Evolutionary conservation across 2,888 invertebrate species (phyloP).

Genomic region (Agapetus fuscipes): DNA sequence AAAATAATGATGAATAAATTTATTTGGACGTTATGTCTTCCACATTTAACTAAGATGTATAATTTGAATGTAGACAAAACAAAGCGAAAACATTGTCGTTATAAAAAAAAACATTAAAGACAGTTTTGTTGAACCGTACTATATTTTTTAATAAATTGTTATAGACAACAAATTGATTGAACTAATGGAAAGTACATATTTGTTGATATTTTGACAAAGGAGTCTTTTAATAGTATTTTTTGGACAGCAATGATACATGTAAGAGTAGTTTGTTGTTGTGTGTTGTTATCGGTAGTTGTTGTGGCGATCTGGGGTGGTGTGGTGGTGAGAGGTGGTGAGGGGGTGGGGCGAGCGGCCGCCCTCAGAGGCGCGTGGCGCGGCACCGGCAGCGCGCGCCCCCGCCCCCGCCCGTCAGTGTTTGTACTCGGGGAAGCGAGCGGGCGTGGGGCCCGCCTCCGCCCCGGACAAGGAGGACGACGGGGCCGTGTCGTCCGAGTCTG

Average conservation of each 20-base stretch:
- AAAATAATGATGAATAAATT: no score
- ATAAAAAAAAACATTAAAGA: background rate
- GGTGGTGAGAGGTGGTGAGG: background rate
- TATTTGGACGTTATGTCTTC: no score
- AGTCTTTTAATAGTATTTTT: no score
- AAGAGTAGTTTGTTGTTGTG: background rate
- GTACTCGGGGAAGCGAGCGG: constrained; percentile 62
- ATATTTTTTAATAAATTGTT: background rate
- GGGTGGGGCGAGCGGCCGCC: constrained; percentile 19
- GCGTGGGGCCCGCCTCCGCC: constrained; percentile 31
- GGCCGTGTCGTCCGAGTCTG: constrained; percentile 30
- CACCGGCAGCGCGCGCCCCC: constrained; percentile 25
- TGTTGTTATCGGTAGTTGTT: background rate
- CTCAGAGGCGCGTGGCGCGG: constrained; percentile 25
- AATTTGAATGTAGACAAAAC: background rate
- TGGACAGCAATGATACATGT: no score
- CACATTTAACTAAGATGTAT: no score
- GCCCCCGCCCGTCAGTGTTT: constrained; percentile 59
- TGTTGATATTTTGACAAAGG: no score
- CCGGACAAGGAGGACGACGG: constrained; percentile 30
- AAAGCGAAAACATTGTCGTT: background rate
- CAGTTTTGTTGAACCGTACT: background rate
- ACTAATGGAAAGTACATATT: background rate
- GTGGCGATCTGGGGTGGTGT: background rate
- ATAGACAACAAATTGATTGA: background rate